Evolutionary conservation across 2,797 vertebrate species (phyloP), one percentile per base, ranked within the genome.

Genomic region (Enteromius radiatus): DNA sequence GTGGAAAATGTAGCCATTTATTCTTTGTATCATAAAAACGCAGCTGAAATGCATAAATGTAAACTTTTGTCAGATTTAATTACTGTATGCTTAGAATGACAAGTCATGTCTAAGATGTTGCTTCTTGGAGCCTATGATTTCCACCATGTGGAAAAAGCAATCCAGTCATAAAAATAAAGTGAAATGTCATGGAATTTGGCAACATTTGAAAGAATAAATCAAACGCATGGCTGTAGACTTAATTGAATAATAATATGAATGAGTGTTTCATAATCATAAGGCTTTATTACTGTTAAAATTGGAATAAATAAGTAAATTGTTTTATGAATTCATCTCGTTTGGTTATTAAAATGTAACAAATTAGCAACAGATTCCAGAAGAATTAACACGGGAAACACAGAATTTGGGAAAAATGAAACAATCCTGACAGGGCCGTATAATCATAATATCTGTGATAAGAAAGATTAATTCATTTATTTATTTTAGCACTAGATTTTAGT

Each of bases 1-100:
- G 1, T 61, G 54, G 74, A 76, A 76, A 76, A 21, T 63, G 56
- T 76, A 28, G 36, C 26, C 33, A 17, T 23, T 31, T 76, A 7
- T 43, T 5, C 52, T 26, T 28, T 17, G 23, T 17, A 71, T 6
- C 11, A 11, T 69, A 65, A 64, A 69, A 21, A 33, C 9, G 11
- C 38, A 69, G 38, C 64, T 10, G 12, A 63, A 63, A 36, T 65
- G 63, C 63, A 65, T 36, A 11, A 28, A 71, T 28, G 68, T 56
- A 59, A 26, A 17, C 19, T 5, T 7, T 49, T 75, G 19, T 75
- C 49, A 52, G 26, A 45, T 33, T n/a, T 23, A 75, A 75, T 71
- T 33, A 71, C 28, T 36, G 5, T 36, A 36, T 14, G 31, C 8
- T 54, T 14, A 74, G 11, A n/a, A 11, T 54, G 28, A 36, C 47